Base-by-base conservation (phyloP, 2,888 invertebrate species). In the Lasioglossum pauxillum region DNA sequence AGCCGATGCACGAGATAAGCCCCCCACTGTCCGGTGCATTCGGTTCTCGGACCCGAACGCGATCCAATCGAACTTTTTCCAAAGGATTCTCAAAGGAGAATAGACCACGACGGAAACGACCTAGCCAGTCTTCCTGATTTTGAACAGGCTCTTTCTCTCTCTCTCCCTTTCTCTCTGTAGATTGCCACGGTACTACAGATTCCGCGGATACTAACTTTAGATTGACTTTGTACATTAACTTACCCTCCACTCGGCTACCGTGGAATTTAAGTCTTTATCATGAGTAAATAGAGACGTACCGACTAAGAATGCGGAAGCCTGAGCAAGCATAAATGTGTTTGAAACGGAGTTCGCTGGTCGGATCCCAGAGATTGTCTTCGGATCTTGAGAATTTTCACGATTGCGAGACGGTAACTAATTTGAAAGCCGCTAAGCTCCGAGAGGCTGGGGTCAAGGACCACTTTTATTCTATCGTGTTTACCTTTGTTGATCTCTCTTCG, bases 1-100 rank as follows among this genome's bases (percentile, higher is more conserved):
- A 16, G 7, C 14, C 44, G 75, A 64, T 75, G 64, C 41, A 7
- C 41, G 27, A 75, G 46, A 27, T 38, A 53, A 49, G 38, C 69
- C 38, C 14, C 31, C 31, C 1, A 53, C 53, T 23, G 27, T 64
- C 64, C 31, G 27, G 71, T 12, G n/a, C 71, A n/a, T 41, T 44
- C 41, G 41, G 5, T 12, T 41, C 41, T 49, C 49, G 14, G 27
- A 27, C 41, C 14, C 12, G 41, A 46, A 46, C 23, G 23, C 64
- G 44, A 76, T 57, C 64, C 60, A 69, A 69, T 60, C 75, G 75
- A 64, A 76, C 60, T 76, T 76, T 76, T 75, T 76, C 41, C 74
- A 7, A 31, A n/a, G 60, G 38, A 38, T 27, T 57, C 75, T 64
- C 75, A 5, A 76, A 44, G 64, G 64, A 75, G 60, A 41, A 75